Conservation (phyloP, 1,140 invertebrate genomes). For the Drosophila ogumai region DNA sequence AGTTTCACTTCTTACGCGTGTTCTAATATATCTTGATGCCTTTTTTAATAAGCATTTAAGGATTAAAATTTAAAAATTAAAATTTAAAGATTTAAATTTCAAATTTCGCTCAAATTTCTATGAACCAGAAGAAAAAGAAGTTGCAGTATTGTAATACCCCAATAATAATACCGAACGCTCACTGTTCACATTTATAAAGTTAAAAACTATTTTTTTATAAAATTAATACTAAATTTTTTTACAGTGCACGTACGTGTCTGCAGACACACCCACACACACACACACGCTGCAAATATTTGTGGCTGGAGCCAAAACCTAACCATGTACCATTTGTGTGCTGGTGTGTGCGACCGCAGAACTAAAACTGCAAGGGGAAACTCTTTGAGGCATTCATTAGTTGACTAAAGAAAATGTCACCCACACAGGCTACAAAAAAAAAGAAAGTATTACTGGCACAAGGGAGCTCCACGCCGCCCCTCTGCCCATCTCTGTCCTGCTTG, state of each 20-base stretch:
- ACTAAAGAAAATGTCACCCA: conserved; percentile 57
- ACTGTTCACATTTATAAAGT: not conserved
- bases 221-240: not conserved
- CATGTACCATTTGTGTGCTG: conserved; percentile 32
- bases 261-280: conserved; percentile 24
- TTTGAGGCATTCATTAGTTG: conserved; percentile 64
- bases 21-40: too few relatives aligned
- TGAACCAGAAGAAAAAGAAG: not conserved
- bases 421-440: conserved; percentile 35
- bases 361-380: conserved; percentile 52
- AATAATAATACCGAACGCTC: not conserved
- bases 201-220: not conserved
- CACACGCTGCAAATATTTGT: conserved; percentile 50
- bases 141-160: not conserved
- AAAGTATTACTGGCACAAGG: conserved; percentile 30
- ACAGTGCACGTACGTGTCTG: not conserved
- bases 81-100: too few relatives aligned
- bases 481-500: conserved; percentile 17
- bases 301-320: conserved; percentile 35
- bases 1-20: too few relatives aligned
- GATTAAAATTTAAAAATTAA: too few relatives aligned
- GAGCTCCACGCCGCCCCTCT: not conserved
- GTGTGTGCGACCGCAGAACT: conserved; percentile 43
- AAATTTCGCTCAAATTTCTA: too few relatives aligned
- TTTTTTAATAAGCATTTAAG: too few relatives aligned